phyloP scores from a whole-genome alignment of 2,113 vertebrate genomes.

The Protobothrops flavoviridis region DNA sequence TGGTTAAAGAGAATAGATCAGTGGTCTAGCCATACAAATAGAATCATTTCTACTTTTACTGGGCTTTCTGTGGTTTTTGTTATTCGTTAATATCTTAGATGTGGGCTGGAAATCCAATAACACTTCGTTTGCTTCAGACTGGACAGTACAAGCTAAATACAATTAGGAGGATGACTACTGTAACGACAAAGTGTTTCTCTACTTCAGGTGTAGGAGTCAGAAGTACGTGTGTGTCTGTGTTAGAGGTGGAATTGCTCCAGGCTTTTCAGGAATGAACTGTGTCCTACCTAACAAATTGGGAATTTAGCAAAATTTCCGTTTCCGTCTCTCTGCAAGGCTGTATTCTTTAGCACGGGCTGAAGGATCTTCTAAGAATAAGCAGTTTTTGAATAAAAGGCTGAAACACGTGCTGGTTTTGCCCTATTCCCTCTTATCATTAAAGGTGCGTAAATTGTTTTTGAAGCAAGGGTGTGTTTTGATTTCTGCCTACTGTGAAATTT shows the following conservation, averaged over 20 bases:
- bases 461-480: constrained; percentile 31
- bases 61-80: background rate
- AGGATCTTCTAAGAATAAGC: background rate
- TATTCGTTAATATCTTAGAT: background rate
- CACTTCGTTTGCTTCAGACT: background rate
- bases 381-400: constrained; percentile 14
- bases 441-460: constrained; percentile 12
- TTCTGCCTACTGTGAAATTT: constrained; percentile 36
- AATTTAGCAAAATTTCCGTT: background rate
- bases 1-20: background rate
- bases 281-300: background rate
- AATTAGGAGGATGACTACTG: background rate
- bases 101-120: background rate
- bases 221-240: background rate
- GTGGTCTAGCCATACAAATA: background rate
- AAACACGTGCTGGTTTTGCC: constrained; percentile 10
- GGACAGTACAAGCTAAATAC: background rate
- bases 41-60: background rate
- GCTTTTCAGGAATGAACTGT: background rate
- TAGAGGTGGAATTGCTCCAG: background rate
- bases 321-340: background rate
- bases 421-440: background rate
- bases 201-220: background rate
- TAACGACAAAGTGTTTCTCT: background rate
- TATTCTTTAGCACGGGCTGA: background rate